Evolutionary conservation across 2,888 invertebrate genomes (phyloP), one percentile per base, ranked within the genome.

Genomic region (Zootermopsis nevadensis): DNA sequence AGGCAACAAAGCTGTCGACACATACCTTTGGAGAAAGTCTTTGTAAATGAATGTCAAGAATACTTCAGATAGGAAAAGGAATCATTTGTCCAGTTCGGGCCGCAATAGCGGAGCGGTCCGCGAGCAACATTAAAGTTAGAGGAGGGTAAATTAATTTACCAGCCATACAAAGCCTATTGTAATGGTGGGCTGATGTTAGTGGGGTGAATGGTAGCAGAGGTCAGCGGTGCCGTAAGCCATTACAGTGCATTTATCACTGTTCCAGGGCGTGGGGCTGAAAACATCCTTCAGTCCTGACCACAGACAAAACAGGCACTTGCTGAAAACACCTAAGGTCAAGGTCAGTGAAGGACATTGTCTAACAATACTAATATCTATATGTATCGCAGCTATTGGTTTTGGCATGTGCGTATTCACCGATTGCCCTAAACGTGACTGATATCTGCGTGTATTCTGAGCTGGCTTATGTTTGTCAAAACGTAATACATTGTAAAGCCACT

Each of bases 231-330:
- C 48, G 60, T 76, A 74, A 53, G 38, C 74, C 82, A 82, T 82
- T 82, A 74, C 82, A 22, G 31, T 53, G 74, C 82, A 74, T 74
- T 81, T 69, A 82, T 82, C 74, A 82, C 76, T 22, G 77, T 77
- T 31, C 24, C 77, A 48, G 77, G 48, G 77, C 77, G 53, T 77
- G 77, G 53, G 22, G 30, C 30, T 48, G 22, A 77, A 77, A 74
- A 74, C 38, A 19, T 76, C 42, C 76, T 76, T 38, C 33, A 72
- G 22, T 48, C 77, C 77, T 77, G 77, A 77, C 77, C 77, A 77
- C 33, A 77, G 77, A 77, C 77, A 77, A 77, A 77, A 53, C 77
- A 22, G 27, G 42, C 19, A 60, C 60, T 60, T 60, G 60, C 30
- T 69, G 69, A 69, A 69, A 69, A 69, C 69, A 69, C 33, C 33